Conservation (phyloP, 2,888 invertebrate species). For the Chrysina gloriosa region DNA sequence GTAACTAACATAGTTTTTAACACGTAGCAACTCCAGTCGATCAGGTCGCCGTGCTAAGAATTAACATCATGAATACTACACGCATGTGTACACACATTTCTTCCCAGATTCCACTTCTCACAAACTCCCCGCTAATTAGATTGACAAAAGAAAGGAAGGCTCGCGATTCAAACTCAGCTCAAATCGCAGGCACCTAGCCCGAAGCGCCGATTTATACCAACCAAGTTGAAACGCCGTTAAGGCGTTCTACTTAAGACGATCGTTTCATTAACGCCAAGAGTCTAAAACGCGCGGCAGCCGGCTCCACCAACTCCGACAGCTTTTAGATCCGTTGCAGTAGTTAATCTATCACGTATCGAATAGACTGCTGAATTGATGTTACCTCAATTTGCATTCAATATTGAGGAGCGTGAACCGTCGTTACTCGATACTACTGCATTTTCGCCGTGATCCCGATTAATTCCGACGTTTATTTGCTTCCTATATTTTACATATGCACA, state of each 20-base stretch:
- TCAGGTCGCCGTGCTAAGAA: too few species aligned
- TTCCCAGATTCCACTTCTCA: too few species aligned
- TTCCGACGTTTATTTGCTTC: constrained; percentile 26
- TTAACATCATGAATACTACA: too few species aligned
- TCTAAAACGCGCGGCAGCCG: constrained; percentile 18
- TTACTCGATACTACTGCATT: constrained; percentile 6
- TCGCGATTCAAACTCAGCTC: background rate
- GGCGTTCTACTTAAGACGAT: constrained; percentile 36
- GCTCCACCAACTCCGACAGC: constrained; percentile 16
- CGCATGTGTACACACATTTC: too few species aligned
- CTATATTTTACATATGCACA: constrained; percentile 39
- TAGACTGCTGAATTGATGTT: constrained; percentile 41
- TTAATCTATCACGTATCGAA: constrained; percentile 40
- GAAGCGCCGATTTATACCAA: constrained; percentile 6
- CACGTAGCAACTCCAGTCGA: too few species aligned
- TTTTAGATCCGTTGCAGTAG: constrained; percentile 24
- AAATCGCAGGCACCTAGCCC: background rate
- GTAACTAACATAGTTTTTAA: too few species aligned
- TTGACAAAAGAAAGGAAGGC: background rate
- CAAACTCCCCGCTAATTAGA: too few species aligned
- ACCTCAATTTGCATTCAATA: constrained; percentile 39
- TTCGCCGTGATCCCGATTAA: constrained; percentile 34
- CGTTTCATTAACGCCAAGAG: constrained; percentile 39
- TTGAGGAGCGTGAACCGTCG: constrained; percentile 15
- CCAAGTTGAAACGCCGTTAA: constrained; percentile 20